These are phyloP conservation scores for Nycticryphes semicollaris DNA, from an alignment of 2,113 vertebrate species.

Conservation along the genomic window DNA sequence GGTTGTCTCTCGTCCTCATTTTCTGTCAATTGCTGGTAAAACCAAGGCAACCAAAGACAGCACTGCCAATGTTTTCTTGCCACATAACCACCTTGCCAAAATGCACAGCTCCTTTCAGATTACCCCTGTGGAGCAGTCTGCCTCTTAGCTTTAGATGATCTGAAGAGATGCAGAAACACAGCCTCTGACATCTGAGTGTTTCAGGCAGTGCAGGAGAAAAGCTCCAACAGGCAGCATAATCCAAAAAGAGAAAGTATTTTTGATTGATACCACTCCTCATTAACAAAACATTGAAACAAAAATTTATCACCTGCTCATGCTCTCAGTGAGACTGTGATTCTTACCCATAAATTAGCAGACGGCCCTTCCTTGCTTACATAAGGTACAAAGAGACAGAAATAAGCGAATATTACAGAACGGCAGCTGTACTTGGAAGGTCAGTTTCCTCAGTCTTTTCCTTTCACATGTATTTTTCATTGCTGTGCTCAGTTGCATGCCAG, in stretches of 20 bases:
- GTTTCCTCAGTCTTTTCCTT: not conserved
- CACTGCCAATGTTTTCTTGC: not conserved
- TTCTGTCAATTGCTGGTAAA: not conserved
- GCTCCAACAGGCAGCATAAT: not conserved
- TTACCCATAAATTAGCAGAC: not conserved
- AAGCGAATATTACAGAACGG: rapidly evolving
- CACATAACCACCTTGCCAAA: not conserved
- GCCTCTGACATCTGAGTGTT: not conserved
- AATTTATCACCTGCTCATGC: not conserved
- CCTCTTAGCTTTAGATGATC: not conserved
- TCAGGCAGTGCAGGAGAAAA: not conserved
- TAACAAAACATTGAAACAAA: not conserved
- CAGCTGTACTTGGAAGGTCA: not conserved
- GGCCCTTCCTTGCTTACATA: not conserved
- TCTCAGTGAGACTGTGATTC: not conserved
- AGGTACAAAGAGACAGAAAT: not conserved
- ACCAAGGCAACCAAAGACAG: not conserved
- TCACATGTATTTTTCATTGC: not conserved
- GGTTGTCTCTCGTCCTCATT: not conserved
- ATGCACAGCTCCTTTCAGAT: not conserved
- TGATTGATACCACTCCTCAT: not conserved
- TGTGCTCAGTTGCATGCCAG: not conserved
- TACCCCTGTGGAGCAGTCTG: rapidly evolving
- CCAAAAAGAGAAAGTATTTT: not conserved
- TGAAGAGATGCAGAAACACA: not conserved